Base-by-base conservation (phyloP, 2,113 vertebrate species). In the Varanus komodoensis region DNA sequence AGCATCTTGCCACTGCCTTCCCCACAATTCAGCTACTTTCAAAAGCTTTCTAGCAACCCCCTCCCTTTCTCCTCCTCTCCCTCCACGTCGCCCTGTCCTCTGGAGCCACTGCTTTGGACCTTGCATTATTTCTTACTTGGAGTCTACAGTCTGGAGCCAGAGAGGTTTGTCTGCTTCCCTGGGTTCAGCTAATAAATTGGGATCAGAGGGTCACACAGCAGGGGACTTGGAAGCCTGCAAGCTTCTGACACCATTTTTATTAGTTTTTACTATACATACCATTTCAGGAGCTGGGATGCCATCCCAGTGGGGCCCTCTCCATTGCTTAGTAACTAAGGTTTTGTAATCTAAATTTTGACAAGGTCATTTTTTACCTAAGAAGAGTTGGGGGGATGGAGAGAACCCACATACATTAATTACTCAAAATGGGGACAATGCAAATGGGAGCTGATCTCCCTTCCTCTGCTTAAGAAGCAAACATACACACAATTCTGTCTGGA, bases 141-240 rank as follows among this genome's bases (percentile, higher is more conserved):
- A 97, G 97, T 95, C 97, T 97, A 87, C 96, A 95, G 97, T 97
- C 97, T 97, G 97, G 97, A 97, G 96, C 97, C 97, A 96, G 96
- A 0, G 75, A 96, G 93, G 95, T 97, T 97, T 97, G 97, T 97
- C 97, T 97, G 96, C 96, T 97, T 97, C 95, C 97, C 96, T 93
- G 95, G 95, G 96, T 96, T 97, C 95, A 97, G 96, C 96, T 98
- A 97, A 98, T 98, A 98, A 97, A 98, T 97, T 98, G 97, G 97
- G 97, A 97, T 97, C 97, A 79, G 95, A 92, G 96, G 97, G 97
- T 98, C 97, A 96, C 97, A 95, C 96, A 95, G 96, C 97, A 96
- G 96, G 97, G 97, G 97, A 97, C 95, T 95, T 96, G 97, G 97
- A 96, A 97, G 97, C 96, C 96, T 97, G 97, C 96, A 96, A 97